Evolutionary conservation across 2,113 vertebrate species (phyloP).

Genomic region (Aegypius monachus): DNA sequence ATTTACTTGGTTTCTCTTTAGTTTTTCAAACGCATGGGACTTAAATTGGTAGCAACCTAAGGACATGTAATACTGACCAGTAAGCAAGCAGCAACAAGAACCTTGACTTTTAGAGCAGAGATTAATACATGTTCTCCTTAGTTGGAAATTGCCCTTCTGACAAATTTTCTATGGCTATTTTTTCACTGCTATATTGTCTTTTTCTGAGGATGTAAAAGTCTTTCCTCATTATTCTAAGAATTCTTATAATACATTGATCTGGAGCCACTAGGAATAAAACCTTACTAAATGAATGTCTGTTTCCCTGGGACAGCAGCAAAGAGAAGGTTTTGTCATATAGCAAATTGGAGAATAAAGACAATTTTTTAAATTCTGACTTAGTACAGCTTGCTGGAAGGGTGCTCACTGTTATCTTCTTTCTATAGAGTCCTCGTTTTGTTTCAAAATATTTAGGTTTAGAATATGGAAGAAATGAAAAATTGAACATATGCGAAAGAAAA

Average conservation of each 20-base stretch:
- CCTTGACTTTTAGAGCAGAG: neutral
- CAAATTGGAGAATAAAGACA: neutral
- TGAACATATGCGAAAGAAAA: neutral
- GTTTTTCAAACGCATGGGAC: neutral
- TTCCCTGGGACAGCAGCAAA: neutral
- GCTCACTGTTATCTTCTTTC: neutral
- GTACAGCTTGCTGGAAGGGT: neutral
- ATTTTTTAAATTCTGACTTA: neutral
- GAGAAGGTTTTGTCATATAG: neutral
- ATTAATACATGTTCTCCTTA: neutral
- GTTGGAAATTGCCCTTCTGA: slow-evolving; percentile 17
- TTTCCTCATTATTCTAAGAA: neutral
- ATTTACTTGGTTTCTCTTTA: neutral
- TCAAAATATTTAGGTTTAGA: neutral
- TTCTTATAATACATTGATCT: neutral
- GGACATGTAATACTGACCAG: neutral
- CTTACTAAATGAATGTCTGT: neutral
- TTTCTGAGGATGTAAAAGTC: neutral
- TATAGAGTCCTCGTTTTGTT: neutral
- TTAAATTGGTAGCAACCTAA: neutral
- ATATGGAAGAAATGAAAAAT: neutral
- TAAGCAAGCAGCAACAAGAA: neutral
- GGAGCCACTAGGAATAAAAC: neutral
- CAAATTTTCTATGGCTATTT: neutral
- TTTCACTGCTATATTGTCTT: neutral